Evolutionary conservation across 2,888 invertebrate species (phyloP).

Genomic region (Drosophila formosana): DNA sequence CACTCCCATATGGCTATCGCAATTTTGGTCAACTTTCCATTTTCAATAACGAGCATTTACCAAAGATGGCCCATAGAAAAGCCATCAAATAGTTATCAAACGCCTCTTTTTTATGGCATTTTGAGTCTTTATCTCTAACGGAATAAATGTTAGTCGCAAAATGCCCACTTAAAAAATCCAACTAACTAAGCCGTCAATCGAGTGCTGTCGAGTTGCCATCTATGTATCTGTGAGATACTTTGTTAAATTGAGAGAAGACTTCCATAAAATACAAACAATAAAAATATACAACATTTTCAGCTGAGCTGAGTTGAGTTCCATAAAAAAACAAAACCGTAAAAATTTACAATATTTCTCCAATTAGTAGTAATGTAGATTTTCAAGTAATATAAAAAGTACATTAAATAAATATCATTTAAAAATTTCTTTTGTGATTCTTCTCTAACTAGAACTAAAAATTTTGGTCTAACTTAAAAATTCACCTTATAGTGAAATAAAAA

Average conservation of each 20-base stretch:
- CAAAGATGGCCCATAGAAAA: slow-evolving; percentile 20
- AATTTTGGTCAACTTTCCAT: slow-evolving; percentile 50
- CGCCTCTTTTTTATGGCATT: slow-evolving; percentile 4
- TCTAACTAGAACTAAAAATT: too few relatives aligned
- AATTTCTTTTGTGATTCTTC: too few relatives aligned
- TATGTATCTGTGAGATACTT: background rate
- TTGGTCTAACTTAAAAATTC: too few relatives aligned
- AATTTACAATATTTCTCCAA: too few relatives aligned
- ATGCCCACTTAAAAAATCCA: slow-evolving; percentile 4
- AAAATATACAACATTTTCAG: too few relatives aligned
- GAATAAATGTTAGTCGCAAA: slow-evolving; percentile 4
- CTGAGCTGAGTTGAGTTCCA: too few relatives aligned
- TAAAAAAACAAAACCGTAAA: too few relatives aligned
- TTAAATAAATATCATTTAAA: too few relatives aligned
- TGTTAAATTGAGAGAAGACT: background rate
- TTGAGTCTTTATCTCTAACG: slow-evolving; percentile 2
- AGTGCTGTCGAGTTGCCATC: too few relatives aligned
- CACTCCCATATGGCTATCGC: slow-evolving; percentile 12
- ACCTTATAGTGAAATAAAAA: too few relatives aligned
- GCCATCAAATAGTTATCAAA: slow-evolving; percentile 11
- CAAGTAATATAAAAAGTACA: too few relatives aligned
- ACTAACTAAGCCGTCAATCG: background rate
- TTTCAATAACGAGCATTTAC: slow-evolving; percentile 30
- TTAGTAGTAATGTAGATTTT: too few relatives aligned
- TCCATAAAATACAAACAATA: background rate